Conservation (phyloP, 2,888 invertebrate genomes). For the Digitonthophagus gazella region DNA sequence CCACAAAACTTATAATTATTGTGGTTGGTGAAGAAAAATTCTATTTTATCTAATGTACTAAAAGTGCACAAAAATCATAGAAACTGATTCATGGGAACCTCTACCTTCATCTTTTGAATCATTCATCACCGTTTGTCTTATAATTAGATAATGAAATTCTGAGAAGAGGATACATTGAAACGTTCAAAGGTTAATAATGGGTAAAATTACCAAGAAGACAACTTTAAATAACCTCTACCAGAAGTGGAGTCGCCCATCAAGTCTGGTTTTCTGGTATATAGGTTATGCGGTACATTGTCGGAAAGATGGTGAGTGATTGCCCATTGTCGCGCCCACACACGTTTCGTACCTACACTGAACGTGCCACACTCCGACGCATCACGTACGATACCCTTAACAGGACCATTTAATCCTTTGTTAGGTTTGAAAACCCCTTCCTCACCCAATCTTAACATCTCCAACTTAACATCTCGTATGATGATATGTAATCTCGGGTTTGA, state of each 20-base stretch:
- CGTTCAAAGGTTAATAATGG: neutral
- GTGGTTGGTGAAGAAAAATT: no score
- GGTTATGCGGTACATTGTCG: conserved; percentile 38
- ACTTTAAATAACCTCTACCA: no score
- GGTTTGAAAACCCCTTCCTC: neutral
- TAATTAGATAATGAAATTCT: no score
- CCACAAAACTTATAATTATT: no score
- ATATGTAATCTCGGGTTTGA: no score
- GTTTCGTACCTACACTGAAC: neutral
- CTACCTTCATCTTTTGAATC: no score
- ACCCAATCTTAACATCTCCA: neutral
- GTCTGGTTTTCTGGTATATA: conserved; percentile 28
- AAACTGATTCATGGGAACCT: no score
- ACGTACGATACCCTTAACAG: neutral
- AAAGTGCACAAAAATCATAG: no score
- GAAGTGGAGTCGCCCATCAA: neutral
- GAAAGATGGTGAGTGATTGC: conserved; percentile 45
- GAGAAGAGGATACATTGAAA: no score
- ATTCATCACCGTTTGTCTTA: no score
- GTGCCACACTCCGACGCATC: neutral
- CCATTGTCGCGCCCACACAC: conserved; percentile 48
- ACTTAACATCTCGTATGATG: neutral
- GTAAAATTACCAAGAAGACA: no score
- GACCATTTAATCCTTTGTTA: neutral
- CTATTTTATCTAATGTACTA: no score